Conservation (phyloP, 2,888 invertebrate species). For the Dryococelus australis region DNA sequence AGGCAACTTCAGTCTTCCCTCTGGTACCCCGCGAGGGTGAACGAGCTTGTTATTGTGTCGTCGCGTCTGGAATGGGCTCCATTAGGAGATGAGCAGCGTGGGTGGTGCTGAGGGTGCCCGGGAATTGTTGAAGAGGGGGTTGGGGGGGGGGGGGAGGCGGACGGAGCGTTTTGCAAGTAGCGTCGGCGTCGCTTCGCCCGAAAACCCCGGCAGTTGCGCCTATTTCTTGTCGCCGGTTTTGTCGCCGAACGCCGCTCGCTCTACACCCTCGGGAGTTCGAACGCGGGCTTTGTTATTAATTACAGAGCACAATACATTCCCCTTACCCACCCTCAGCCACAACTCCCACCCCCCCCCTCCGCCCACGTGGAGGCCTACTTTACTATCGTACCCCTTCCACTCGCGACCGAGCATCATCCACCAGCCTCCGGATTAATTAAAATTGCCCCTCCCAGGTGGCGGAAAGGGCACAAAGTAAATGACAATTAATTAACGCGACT, state of each 20-base stretch:
- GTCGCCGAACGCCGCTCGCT: background rate
- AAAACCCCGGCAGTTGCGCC: background rate
- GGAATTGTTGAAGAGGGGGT: too few relatives aligned
- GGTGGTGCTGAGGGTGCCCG: too few relatives aligned
- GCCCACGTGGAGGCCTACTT: too few relatives aligned
- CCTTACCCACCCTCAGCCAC: background rate
- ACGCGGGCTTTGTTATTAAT: conserved; percentile 9
- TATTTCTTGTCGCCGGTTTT: background rate
- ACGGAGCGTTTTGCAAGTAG: background rate
- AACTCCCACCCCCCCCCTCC: background rate
- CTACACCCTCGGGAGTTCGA: background rate
- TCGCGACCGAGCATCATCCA: background rate
- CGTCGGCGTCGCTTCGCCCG: background rate
- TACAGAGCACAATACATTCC: background rate
- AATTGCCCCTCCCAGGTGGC: conserved; percentile 24
- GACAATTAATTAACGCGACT: conserved; percentile 11
- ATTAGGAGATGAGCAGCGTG: too few relatives aligned
- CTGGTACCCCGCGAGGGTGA: too few relatives aligned
- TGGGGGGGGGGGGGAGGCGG: too few relatives aligned
- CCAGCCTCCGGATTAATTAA: conserved; percentile 19
- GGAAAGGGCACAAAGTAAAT: background rate
- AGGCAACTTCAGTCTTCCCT: too few relatives aligned
- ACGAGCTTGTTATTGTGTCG: too few relatives aligned
- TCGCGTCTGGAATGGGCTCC: too few relatives aligned
- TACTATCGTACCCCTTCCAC: too few relatives aligned